Percentiles rank a stretch among this genome's conserved stretches.
Evolutionary conservation across 2,113 vertebrate species (phyloP).

Genomic region (Paracanthobrama guichenoti): DNA sequence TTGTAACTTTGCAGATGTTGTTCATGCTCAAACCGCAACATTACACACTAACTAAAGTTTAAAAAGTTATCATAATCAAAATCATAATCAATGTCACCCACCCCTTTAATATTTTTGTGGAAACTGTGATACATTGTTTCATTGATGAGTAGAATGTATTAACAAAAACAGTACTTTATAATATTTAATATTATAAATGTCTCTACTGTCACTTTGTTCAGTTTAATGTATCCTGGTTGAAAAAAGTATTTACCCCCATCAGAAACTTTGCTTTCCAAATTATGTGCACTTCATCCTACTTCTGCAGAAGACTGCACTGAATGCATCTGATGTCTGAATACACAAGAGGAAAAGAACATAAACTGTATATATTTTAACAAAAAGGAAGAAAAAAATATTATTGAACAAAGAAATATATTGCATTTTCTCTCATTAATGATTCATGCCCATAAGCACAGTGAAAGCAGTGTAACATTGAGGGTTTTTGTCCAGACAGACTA

Average conservation of each 20-base stretch:
- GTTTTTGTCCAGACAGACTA: neutral
- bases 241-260: no score
- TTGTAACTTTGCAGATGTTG: no score
- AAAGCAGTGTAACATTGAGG: neutral
- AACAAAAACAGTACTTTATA: neutral
- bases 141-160: no score
- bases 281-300: neutral
- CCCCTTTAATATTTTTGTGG: no score
- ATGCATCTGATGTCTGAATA: neutral
- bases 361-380: neutral
- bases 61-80: no score
- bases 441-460: constrained; percentile 31
- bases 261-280: neutral
- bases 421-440: constrained; percentile 39
- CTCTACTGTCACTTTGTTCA: neutral
- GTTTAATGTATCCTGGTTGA: no score
- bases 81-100: no score
- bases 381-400: no score
- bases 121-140: no score
- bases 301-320: neutral
- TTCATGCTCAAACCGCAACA: no score
- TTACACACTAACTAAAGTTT: no score
- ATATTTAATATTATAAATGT: neutral
- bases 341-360: neutral
- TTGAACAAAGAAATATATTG: constrained; percentile 29